These are phyloP conservation scores for Noctua pronuba DNA, from an alignment of 2,888 invertebrate species.

Conservation along the genomic window DNA sequence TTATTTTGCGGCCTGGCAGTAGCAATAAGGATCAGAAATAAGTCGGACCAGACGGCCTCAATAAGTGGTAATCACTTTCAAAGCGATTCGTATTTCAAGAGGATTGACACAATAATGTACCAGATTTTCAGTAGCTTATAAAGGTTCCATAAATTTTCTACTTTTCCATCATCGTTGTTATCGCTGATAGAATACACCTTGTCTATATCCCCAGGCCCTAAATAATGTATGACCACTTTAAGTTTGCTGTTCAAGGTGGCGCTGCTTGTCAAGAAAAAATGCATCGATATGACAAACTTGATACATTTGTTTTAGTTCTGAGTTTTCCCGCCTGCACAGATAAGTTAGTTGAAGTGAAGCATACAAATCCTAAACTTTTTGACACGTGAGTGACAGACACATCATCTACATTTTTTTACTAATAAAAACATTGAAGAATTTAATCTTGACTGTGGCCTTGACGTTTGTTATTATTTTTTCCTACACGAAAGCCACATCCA, in stretches of 20 bases:
- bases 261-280: neutral
- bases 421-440: neutral
- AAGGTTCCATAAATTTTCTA: neutral
- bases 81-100: neutral
- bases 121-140: neutral
- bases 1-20: neutral
- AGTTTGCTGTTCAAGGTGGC: neutral
- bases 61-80: neutral
- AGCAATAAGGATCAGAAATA: neutral
- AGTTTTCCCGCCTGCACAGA: neutral
- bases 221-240: neutral
- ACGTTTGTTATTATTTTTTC: neutral
- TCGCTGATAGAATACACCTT: neutral
- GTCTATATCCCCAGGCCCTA: neutral
- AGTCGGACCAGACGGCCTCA: neutral
- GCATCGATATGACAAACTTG: neutral
- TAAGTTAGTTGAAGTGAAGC: neutral
- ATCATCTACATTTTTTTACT: too few species aligned
- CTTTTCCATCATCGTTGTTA: neutral
- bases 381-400: neutral
- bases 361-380: neutral
- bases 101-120: neutral
- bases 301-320: neutral
- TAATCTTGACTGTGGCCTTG: neutral
- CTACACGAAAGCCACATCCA: slow-evolving; percentile 29